Percentiles rank a stretch among this genome's conserved stretches.
phyloP scores from a whole-genome alignment of 2,113 vertebrate genomes.

The Speoplatyrhinus poulsoni region DNA sequence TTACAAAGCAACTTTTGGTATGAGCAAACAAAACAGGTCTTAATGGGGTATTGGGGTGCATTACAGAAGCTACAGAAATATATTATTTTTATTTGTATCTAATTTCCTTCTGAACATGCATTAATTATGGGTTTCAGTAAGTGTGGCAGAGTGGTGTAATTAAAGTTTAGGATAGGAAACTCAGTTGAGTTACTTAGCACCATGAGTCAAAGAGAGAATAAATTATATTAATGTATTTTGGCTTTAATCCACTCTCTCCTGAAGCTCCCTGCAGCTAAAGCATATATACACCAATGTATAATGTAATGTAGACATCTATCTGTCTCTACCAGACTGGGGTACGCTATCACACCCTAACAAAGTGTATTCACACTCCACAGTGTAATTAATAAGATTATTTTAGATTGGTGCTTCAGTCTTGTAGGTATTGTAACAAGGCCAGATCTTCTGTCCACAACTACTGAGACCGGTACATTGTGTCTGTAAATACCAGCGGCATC shows the following conservation, averaged over 20 bases:
- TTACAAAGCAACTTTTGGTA: constrained; percentile 13
- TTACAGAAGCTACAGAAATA: constrained; percentile 44
- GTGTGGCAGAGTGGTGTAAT: constrained; percentile 68
- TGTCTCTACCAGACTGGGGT: no score
- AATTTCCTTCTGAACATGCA: constrained; percentile 48
- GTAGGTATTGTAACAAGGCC: background rate
- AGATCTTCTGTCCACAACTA: constrained; percentile 16
- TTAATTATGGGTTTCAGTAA: constrained; percentile 55
- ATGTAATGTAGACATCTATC: no score
- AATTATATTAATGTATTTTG: constrained; percentile 13
- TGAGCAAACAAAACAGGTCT: constrained; percentile 24
- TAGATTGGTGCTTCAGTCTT: no score
- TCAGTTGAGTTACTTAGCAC: constrained; percentile 60
- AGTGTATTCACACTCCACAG: constrained; percentile 37
- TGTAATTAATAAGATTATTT: constrained; percentile 17
- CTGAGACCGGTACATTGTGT: constrained; percentile 20
- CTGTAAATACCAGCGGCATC: constrained; percentile 55
- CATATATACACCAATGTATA: constrained; percentile 7
- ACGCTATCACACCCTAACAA: background rate
- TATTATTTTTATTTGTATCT: constrained; percentile 25
- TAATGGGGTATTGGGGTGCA: constrained; percentile 37
- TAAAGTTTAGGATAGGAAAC: constrained; percentile 64
- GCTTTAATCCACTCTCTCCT: constrained; percentile 31
- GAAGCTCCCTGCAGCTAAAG: constrained; percentile 42
- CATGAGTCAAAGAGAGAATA: constrained; percentile 42